These are phyloP conservation scores for Erebia palarica DNA, from an alignment of 2,888 invertebrate species.

Conservation along the genomic window DNA sequence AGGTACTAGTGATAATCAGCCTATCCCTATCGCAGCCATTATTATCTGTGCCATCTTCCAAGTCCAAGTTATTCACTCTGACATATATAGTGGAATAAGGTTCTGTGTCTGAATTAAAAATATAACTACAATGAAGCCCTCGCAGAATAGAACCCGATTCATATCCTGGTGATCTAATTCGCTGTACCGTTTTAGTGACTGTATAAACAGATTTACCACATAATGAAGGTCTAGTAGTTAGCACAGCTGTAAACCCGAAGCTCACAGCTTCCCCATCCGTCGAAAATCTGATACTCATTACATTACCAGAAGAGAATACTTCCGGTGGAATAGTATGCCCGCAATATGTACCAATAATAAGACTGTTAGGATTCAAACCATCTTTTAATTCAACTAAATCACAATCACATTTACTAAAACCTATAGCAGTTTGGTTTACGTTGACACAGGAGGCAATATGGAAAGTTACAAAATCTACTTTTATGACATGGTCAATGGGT, in stretches of 20 bases:
- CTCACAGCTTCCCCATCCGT: conserved; percentile 84
- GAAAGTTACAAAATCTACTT: conserved; percentile 81
- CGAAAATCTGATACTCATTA: conserved; percentile 85
- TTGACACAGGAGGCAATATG: conserved; percentile 76
- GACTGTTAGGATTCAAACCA: conserved; percentile 85
- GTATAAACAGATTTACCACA: conserved; percentile 58
- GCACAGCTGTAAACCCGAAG: conserved; percentile 84
- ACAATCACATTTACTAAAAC: conserved; percentile 83
- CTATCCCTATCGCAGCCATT: conserved; percentile 60
- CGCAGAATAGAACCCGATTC: conserved; percentile 57
- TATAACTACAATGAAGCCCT: conserved; percentile 64
- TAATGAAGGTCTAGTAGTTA: conserved; percentile 70
- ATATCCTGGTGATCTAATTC: conserved; percentile 63
- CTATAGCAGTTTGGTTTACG: conserved; percentile 65
- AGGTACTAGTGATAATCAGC: conserved; percentile 55
- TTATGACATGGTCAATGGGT: conserved; percentile 82
- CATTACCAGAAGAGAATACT: conserved; percentile 83
- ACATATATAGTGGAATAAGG: conserved; percentile 51
- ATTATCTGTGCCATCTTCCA: conserved; percentile 51
- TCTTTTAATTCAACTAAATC: conserved; percentile 89
- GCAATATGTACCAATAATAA: conserved; percentile 86
- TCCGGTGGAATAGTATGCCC: conserved; percentile 82
- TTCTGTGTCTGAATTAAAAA: conserved; percentile 46
- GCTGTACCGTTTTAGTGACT: conserved; percentile 47
- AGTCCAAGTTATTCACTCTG: conserved; percentile 55